These are phyloP conservation scores for Ormyrus rosae DNA, from an alignment of 2,888 invertebrate genomes.

Conservation along the genomic window DNA sequence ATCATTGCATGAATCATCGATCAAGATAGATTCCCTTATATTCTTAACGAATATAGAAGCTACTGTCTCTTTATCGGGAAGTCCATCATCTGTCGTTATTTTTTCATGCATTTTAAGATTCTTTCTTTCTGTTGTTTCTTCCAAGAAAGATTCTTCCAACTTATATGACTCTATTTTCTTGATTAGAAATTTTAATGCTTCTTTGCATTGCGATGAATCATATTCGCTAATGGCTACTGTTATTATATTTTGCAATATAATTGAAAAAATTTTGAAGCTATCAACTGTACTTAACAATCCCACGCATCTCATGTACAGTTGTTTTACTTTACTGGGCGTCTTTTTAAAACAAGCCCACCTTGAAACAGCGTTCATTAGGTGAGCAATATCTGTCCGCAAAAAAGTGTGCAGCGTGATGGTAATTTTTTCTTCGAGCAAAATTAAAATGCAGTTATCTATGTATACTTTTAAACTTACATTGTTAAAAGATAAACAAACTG, in stretches of 20 bases:
- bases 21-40: neutral
- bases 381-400: neutral
- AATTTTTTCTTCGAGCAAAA: conserved; percentile 6
- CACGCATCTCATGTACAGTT: neutral
- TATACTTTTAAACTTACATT: neutral
- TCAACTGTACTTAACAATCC: neutral
- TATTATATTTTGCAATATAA: neutral
- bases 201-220: neutral
- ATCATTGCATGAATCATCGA: neutral
- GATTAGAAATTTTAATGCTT: neutral
- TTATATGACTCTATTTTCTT: no score
- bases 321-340: neutral
- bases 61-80: neutral
- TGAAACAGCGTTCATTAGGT: neutral
- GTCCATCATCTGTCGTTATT: neutral
- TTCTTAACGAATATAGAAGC: neutral
- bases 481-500: neutral
- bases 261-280: neutral
- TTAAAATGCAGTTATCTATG: neutral
- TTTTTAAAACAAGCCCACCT: neutral
- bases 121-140: neutral
- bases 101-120: neutral
- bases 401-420: neutral
- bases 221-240: neutral
- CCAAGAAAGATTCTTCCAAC: neutral